Evolutionary conservation across 2,888 invertebrate genomes (phyloP), one percentile per base, ranked within the genome.

Genomic region (Dicyrtoma fusca): DNA sequence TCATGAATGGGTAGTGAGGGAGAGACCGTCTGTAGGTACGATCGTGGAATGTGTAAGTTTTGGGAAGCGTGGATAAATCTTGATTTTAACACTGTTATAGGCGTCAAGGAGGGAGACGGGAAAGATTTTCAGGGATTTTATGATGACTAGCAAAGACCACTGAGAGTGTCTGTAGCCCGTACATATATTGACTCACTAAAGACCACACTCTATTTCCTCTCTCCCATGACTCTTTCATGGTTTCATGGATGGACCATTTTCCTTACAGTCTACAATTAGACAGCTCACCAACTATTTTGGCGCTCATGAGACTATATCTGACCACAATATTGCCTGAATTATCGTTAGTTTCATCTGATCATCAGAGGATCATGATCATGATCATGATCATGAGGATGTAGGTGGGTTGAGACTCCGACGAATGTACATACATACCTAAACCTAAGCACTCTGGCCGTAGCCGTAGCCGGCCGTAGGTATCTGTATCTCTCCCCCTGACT

Each of bases 51-150:
- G 23, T 57, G 57, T 57, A 14, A 3, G 57, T n/a, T 26, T 57
- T 21, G 23, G 73, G 72, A 71, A 75, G 73, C 75, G 62, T 74
- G 77, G 76, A 77, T 77, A 77, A 78, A 77, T 77, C 78, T 76
- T 73, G 76, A 76, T 76, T 75, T 75, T 75, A 76, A 78, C 76
- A 77, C 78, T 75, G 74, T 76, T 77, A 77, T 78, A 76, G 71
- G 75, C 74, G 72, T 73, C 74, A 53, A 53, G 19, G 59, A 57
- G 65, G 51, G 65, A 65, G 51, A 44, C 45, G 64, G 65, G 25
- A 42, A 34, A 73, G 69, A 70, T 44, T 69, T 49, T 68, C 34
- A 61, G 57, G 59, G 70, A 70, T 70, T 68, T 68, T 55, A 53
- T 42, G 63, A 63, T 45, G 63, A 63, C 63, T 45, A 19, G 19